Conservation (phyloP, 2,797 vertebrate genomes). For the Serranus cabrilla region DNA sequence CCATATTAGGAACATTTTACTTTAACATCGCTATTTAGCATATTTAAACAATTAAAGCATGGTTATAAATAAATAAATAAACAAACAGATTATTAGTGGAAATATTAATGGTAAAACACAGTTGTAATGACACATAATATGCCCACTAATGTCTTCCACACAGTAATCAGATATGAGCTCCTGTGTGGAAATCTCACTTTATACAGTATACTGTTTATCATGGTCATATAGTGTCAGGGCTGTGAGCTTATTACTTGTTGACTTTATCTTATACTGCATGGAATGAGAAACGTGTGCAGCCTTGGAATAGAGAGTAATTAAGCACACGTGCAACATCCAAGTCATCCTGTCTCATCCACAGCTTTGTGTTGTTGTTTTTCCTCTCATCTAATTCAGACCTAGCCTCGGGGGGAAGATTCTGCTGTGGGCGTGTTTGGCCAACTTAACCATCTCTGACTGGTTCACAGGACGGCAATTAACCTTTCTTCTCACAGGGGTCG, state of each 20-base stretch:
- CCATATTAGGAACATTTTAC: too few relatives aligned
- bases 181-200: too few relatives aligned
- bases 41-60: too few relatives aligned
- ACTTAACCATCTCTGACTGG: conserved; percentile 60
- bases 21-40: too few relatives aligned
- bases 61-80: too few relatives aligned
- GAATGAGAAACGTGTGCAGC: not conserved
- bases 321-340: not conserved
- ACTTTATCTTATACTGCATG: not conserved
- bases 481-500: conserved; percentile 55
- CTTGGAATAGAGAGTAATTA: not conserved
- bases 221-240: too few relatives aligned
- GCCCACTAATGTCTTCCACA: too few relatives aligned
- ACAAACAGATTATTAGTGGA: too few relatives aligned
- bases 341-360: conserved; percentile 3
- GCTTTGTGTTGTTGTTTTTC: conserved; percentile 47
- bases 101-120: too few relatives aligned
- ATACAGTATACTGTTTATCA: too few relatives aligned
- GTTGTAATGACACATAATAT: too few relatives aligned
- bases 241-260: not conserved
- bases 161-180: too few relatives aligned
- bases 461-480: conserved; percentile 70
- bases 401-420: conserved; percentile 42
- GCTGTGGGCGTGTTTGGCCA: conserved; percentile 62
- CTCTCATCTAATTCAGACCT: conserved; percentile 43